These are phyloP conservation scores for Leucopsar rothschildi DNA, from an alignment of 2,113 vertebrate species.

Conservation along the genomic window DNA sequence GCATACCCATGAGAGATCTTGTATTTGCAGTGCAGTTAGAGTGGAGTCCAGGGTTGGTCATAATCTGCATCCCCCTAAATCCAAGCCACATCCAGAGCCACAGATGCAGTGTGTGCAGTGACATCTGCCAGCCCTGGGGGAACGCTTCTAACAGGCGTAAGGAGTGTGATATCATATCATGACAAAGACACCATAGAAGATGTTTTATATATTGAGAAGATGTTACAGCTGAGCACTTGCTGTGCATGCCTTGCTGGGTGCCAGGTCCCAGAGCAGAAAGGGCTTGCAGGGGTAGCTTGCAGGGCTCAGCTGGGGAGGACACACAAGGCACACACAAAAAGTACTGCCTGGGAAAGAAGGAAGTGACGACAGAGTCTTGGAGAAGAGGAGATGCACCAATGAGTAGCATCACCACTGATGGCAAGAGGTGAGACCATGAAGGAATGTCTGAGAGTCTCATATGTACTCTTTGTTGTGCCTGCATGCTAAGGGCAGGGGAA, in stretches of 20 bases:
- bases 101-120: accelerated
- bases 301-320: background rate
- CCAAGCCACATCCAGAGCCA: background rate
- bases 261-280: background rate
- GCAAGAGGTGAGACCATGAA: background rate
- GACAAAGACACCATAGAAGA: background rate
- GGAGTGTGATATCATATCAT: background rate
- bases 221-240: background rate
- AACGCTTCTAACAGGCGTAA: accelerated
- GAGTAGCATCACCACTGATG: background rate
- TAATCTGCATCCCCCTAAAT: background rate
- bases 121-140: background rate
- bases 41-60: background rate
- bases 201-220: background rate
- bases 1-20: background rate
- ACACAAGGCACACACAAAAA: accelerated
- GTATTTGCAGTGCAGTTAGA: background rate
- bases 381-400: background rate
- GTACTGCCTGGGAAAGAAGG: background rate
- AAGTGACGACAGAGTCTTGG: accelerated
- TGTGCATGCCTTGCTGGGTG: background rate
- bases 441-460: background rate
- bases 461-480: accelerated
- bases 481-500: background rate
- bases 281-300: accelerated